phyloP scores from a whole-genome alignment of 2,113 vertebrate genomes.

The Nothocercus nigrocapillus region DNA sequence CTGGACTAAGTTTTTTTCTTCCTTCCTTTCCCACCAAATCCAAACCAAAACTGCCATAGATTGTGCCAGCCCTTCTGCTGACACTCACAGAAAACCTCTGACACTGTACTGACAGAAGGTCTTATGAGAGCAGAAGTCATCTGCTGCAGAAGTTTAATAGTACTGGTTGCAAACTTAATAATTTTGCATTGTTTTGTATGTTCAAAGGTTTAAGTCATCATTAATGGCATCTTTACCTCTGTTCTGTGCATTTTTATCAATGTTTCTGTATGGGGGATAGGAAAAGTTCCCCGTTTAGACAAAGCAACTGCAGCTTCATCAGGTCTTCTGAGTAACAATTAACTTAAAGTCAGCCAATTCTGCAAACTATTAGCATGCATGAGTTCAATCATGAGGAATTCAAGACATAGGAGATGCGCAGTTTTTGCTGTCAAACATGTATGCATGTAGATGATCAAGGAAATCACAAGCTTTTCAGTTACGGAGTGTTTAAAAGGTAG shows the following conservation, averaged over 20 bases:
- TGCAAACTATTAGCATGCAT: neutral
- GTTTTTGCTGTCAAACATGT: neutral
- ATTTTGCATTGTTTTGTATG: neutral
- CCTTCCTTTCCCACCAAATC: neutral
- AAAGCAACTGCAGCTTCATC: neutral
- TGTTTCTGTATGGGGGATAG: neutral
- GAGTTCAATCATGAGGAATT: neutral
- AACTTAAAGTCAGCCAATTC: neutral
- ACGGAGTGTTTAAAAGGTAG: neutral
- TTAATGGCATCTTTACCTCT: neutral
- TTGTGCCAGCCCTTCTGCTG: neutral
- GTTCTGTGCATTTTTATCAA: neutral
- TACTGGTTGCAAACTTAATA: neutral
- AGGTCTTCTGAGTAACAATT: neutral
- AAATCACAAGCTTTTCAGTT: neutral
- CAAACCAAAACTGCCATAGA: neutral
- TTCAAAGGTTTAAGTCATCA: no score
- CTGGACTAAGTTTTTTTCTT: neutral
- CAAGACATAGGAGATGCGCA: neutral
- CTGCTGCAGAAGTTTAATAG: neutral
- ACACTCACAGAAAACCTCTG: neutral
- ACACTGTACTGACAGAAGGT: neutral
- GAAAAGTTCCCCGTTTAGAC: neutral
- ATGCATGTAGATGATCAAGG: neutral
- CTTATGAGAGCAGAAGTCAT: neutral